A percentile compares a stretch with the other conserved stretches of the same genome.
Evolutionary conservation across 2,113 vertebrate species (phyloP).

Genomic region (Poeciliopsis occidentalis): DNA sequence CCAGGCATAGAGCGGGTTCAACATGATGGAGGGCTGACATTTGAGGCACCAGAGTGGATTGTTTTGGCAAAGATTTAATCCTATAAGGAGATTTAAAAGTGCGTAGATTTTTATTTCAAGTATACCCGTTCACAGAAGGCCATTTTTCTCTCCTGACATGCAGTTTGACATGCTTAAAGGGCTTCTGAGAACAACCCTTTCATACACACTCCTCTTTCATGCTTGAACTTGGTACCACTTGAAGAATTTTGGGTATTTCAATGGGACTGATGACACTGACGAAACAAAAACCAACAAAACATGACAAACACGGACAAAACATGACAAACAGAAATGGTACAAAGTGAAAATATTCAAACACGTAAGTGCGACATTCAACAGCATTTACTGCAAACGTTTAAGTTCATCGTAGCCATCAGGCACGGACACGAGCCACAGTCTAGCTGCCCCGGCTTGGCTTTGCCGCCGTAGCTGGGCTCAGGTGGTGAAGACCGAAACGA

Average conservation of each 20-base stretch:
- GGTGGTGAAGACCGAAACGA: conserved; percentile 53
- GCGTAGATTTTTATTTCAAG: conserved; percentile 50
- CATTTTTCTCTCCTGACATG: conserved; percentile 52
- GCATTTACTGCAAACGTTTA: conserved; percentile 75
- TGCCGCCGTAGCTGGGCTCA: conserved; percentile 46
- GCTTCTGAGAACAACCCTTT: conserved; percentile 51
- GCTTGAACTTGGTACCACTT: conserved; percentile 45
- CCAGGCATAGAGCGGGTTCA: conserved; percentile 67
- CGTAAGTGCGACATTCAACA: conserved; percentile 67
- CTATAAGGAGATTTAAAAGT: conserved; percentile 51
- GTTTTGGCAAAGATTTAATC: conserved; percentile 69
- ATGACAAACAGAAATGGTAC: conserved; percentile 26
- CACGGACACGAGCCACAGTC: conserved; percentile 74
- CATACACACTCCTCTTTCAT: conserved; percentile 53
- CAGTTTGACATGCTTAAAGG: conserved; percentile 38
- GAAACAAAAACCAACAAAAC: conserved; percentile 32
- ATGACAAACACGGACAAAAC: conserved; percentile 34
- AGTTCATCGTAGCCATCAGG: conserved; percentile 64
- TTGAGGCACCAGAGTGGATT: conserved; percentile 72
- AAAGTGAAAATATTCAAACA: conserved; percentile 30
- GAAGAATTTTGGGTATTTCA: conserved; percentile 47
- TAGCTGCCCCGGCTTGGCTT: conserved; percentile 61
- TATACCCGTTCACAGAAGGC: conserved; percentile 51
- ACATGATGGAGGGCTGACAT: conserved; percentile 66
- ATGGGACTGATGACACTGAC: conserved; percentile 48